Conservation (phyloP, 2,797 vertebrate species). For the Leuciscus waleckii region DNA sequence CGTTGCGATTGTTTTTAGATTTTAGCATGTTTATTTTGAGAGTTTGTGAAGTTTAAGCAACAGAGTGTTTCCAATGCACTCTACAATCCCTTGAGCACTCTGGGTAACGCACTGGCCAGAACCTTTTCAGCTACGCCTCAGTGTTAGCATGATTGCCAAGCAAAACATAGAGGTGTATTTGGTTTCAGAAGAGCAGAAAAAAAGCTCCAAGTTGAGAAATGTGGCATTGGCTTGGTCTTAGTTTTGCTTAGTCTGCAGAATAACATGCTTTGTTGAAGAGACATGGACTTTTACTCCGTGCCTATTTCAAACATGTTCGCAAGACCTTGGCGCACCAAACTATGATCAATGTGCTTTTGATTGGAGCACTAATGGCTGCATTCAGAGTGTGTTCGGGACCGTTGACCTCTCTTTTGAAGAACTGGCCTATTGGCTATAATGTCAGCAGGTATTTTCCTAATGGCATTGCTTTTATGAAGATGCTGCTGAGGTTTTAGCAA, state of each 20-base stretch:
- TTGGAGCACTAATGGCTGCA: conserved; percentile 1
- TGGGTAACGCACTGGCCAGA: conserved; percentile 61
- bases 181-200: conserved; percentile 58
- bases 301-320: conserved; percentile 34
- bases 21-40: background rate
- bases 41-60: conserved; percentile 8
- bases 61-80: background rate
- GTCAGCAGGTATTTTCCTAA: background rate
- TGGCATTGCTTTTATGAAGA: background rate
- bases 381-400: background rate
- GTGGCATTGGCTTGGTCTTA: conserved; percentile 60
- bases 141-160: conserved; percentile 65
- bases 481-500: background rate
- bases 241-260: conserved; percentile 61
- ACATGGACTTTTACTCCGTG: conserved; percentile 9
- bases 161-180: conserved; percentile 71
- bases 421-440: conserved; percentile 3
- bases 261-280: conserved; percentile 55
- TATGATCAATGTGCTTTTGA: background rate
- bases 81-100: conserved; percentile 33
- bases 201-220: conserved; percentile 49
- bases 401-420: background rate
- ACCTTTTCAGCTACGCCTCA: conserved; percentile 65
- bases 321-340: conserved; percentile 13
- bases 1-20: background rate